Conservation (phyloP, 2,113 vertebrate genomes). For the Enhydra lutris region DNA sequence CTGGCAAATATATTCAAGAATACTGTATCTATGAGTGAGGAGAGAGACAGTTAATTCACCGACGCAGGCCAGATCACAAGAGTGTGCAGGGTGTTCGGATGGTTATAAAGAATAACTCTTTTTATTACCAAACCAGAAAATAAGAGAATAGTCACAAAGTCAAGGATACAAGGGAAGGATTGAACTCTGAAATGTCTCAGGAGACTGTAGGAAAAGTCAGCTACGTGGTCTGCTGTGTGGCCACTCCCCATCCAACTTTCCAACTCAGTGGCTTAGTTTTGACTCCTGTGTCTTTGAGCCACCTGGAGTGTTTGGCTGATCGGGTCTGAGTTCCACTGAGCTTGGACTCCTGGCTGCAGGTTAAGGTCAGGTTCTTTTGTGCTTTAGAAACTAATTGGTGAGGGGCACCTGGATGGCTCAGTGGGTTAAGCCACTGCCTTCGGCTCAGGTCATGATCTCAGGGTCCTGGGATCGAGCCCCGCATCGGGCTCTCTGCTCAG, state of each 20-base stretch:
- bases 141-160: background rate
- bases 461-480: too few relatives aligned
- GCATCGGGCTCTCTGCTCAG: too few relatives aligned
- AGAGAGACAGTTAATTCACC: background rate
- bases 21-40: background rate
- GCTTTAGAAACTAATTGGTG: background rate
- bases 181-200: background rate
- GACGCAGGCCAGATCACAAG: background rate
- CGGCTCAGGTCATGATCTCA: too few relatives aligned
- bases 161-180: background rate
- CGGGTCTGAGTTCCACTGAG: background rate
- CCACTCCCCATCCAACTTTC: fast-evolving
- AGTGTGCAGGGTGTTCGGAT: background rate
- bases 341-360: background rate
- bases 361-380: background rate
- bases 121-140: background rate
- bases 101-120: background rate
- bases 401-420: too few relatives aligned
- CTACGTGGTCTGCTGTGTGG: background rate
- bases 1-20: background rate
- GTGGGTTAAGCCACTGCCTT: too few relatives aligned
- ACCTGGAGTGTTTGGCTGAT: background rate
- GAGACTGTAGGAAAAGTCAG: background rate
- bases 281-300: background rate
- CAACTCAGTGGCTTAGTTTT: background rate